Base-by-base conservation (phyloP, 2,888 invertebrate genomes). In the Myopa tessellatipennis region DNA sequence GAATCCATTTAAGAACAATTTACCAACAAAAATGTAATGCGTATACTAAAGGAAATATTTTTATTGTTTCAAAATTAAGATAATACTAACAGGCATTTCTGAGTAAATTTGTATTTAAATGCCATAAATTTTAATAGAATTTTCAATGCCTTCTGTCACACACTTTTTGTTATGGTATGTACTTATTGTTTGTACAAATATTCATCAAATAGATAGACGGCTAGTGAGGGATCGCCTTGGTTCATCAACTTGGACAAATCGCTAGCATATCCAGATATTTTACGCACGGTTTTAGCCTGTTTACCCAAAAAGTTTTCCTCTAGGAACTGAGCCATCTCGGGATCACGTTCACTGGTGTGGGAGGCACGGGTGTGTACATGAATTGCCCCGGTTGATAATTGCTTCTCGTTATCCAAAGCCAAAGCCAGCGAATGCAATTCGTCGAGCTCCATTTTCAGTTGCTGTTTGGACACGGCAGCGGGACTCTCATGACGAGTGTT, bases 171-270 rank as follows among this genome's bases (percentile, higher is more conserved):
- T 50, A 8, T 14, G 14, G 14, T 50, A 60, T 38, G n/a, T 36
- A 26, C 79, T 87, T 88, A 89, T 80, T 87, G 87, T 83, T 89
- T 89, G 80, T 86, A 85, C 82, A 89, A 85, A 79, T 88, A 89
- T 85, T 95, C 94, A 89, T 96, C 95, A 86, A 95, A 96, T 82
- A 96, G 86, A 85, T 92, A 95, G 78, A 95, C 86, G 12, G 93
- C 90, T 76, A 95, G 89, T 0, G 94, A 92, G 74, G 92, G 90
- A 83, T 94, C 93, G 68, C 89, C 88, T 34, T 84, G 80, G 68
- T 90, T 89, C 80, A 94, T 90, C 85, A 95, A 90, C 76, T 91
- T 91, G 87, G 92, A 92, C 84, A 96, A 90, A 89, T 96, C 95
- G 18, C 91, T 91, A 77, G 93, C 91, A 89, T 95, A 92, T 4